A percentile compares a stretch with the other conserved stretches of the same genome.
These are phyloP conservation scores for Stenodera caucasica DNA, from an alignment of 2,888 invertebrate genomes.

Conservation along the genomic window DNA sequence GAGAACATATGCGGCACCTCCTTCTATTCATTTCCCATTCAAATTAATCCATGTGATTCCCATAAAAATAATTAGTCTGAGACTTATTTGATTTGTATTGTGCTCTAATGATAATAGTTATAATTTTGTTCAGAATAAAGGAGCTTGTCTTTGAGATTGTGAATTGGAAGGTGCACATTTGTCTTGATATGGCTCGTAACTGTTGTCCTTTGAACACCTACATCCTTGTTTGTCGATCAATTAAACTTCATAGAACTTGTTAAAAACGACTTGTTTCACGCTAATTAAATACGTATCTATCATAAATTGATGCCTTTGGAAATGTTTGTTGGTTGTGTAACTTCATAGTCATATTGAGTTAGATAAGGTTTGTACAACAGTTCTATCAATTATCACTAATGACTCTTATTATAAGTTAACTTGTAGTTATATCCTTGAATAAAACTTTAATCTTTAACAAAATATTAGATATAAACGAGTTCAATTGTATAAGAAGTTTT, in stretches of 20 bases:
- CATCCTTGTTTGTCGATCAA: slow-evolving; percentile 13
- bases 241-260: slow-evolving; percentile 21
- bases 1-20: too few relatives aligned
- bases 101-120: too few relatives aligned
- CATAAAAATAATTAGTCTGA: too few relatives aligned
- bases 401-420: slow-evolving; percentile 7
- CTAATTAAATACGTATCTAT: slow-evolving; percentile 25
- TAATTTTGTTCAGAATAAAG: too few relatives aligned
- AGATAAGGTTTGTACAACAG: background rate
- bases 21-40: too few relatives aligned
- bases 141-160: too few relatives aligned
- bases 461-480: background rate
- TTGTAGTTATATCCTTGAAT: background rate
- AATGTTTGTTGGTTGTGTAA: slow-evolving; percentile 7
- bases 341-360: background rate
- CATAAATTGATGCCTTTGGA: slow-evolving; percentile 14
- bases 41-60: too few relatives aligned
- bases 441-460: slow-evolving; percentile 2
- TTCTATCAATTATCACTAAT: slow-evolving; percentile 9
- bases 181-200: too few relatives aligned
- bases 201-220: background rate
- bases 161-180: too few relatives aligned
- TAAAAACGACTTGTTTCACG: slow-evolving; percentile 20
- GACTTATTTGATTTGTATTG: too few relatives aligned
- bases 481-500: background rate